Percentiles rank a stretch among this genome's conserved stretches.
Evolutionary conservation across 92 coral and sea anemone species (phyloP).

Genomic region (Montipora capitata): DNA sequence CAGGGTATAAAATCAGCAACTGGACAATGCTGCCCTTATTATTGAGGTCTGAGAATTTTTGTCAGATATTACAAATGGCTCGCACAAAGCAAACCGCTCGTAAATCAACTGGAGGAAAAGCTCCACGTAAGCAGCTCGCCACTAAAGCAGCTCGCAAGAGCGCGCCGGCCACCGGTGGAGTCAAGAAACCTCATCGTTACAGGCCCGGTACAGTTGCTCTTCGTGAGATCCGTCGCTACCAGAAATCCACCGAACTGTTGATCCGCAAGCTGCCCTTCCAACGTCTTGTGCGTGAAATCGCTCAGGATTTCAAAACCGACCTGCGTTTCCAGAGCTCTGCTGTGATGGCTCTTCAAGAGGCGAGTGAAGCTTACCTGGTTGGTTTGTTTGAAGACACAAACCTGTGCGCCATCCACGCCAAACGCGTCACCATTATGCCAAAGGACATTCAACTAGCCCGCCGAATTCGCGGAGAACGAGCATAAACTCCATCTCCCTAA

Average conservation of each 20-base stretch:
- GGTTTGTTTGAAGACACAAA: slow-evolving; percentile 95
- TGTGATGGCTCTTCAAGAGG: slow-evolving; percentile 92
- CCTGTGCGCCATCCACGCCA: slow-evolving; percentile 97
- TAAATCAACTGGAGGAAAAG: slow-evolving; percentile 99
- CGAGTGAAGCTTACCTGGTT: slow-evolving; percentile 93
- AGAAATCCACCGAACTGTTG: slow-evolving; percentile 90
- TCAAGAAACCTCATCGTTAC: slow-evolving; percentile 94
- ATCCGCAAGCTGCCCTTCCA: slow-evolving; percentile 95
- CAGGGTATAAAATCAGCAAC: background rate
- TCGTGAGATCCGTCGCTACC: slow-evolving; percentile 93
- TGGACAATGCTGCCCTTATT: background rate
- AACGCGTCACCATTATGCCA: slow-evolving; percentile 95
- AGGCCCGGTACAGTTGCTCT: slow-evolving; percentile 95
- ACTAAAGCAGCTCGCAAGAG: slow-evolving; percentile 99
- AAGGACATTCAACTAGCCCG: slow-evolving; percentile 95
- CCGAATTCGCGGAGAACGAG: slow-evolving; percentile 88
- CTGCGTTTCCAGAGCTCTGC: slow-evolving; percentile 92
- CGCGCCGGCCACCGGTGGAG: slow-evolving; percentile 99
- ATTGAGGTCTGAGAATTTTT: background rate
- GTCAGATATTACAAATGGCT: slow-evolving; percentile 68
- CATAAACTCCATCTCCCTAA: slow-evolving; percentile 18
- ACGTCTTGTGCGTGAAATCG: slow-evolving; percentile 93
- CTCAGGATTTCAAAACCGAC: slow-evolving; percentile 90
- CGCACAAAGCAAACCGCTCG: slow-evolving; percentile 99
- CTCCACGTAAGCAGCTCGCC: slow-evolving; percentile 99